A percentile compares a stretch with the other conserved stretches of the same genome.
Conservation (phyloP, 37 sponge, comb jelly and placozoan species). For the Oscarella lobularis region DNA sequence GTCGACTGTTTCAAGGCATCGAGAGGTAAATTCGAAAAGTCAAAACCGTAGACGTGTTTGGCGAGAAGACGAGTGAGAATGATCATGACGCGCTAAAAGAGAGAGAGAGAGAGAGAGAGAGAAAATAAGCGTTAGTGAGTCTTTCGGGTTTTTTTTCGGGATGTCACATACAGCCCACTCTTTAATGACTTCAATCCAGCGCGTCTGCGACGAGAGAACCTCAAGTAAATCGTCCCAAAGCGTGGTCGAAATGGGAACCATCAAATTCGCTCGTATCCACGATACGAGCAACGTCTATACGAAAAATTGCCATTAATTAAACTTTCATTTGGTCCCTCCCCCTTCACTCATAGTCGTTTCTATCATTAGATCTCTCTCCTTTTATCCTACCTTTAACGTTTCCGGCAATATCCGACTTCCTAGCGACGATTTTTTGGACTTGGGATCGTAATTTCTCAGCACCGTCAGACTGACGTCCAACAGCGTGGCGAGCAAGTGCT, state of each 20-base stretch:
- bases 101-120: too few species aligned
- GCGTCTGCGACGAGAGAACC: conserved; percentile 43
- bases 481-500: conserved; percentile 45
- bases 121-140: too few species aligned
- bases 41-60: conserved; percentile 38
- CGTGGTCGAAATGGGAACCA: conserved; percentile 14
- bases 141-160: too few species aligned
- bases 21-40: conserved; percentile 50
- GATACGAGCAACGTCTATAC: conserved; percentile 59
- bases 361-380: too few species aligned
- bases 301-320: too few species aligned
- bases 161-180: conserved; percentile 46
- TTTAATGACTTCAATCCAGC: conserved; percentile 50
- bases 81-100: conserved; percentile 31
- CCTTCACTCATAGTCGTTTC: neutral
- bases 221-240: conserved; percentile 56
- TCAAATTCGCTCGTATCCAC: conserved; percentile 58
- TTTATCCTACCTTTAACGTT: conserved; percentile 41
- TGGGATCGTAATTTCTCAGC: conserved; percentile 30
- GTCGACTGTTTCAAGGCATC: conserved; percentile 11
- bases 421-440: conserved; percentile 11
- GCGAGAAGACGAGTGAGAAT: conserved; percentile 46
- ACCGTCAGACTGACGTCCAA: conserved; percentile 38
- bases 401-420: conserved; percentile 22
- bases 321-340: too few species aligned